These are phyloP conservation scores for Drosophila guanche DNA, from an alignment of 1,140 invertebrate genomes.

Conservation along the genomic window DNA sequence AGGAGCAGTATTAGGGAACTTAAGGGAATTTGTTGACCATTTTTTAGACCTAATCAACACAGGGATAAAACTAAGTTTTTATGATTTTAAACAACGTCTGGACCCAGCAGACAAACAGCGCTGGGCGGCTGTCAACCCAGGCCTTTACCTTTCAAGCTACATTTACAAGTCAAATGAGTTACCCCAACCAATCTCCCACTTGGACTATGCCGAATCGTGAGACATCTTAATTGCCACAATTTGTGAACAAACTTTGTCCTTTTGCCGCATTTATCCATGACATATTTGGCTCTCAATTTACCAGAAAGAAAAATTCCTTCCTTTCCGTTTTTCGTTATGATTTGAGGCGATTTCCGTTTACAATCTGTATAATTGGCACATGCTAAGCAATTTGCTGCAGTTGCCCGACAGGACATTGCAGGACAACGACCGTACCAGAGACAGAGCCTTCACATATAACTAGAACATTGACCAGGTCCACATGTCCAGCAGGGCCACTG, in stretches of 20 bases:
- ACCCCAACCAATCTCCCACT: neutral
- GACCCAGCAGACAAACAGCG: too few relatives aligned
- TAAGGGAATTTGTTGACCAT: too few relatives aligned
- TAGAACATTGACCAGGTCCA: constrained; percentile 25
- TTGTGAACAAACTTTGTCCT: constrained; percentile 21
- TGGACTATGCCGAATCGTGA: constrained; percentile 8
- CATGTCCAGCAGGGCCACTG: constrained; percentile 6
- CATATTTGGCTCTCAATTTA: constrained; percentile 15
- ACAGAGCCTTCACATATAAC: constrained; percentile 21
- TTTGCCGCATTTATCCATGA: constrained; percentile 28
- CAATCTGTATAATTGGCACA: constrained; percentile 58
- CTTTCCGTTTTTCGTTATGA: constrained; percentile 27
- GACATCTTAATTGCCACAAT: constrained; percentile 43
- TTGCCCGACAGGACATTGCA: constrained; percentile 26
- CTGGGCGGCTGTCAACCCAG: too few relatives aligned
- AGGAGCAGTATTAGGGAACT: too few relatives aligned
- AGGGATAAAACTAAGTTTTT: too few relatives aligned
- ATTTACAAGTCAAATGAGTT: constrained; percentile 23
- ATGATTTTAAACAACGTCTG: too few relatives aligned
- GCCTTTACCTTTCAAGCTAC: neutral
- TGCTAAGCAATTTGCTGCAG: constrained; percentile 53
- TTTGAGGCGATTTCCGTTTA: constrained; percentile 54
- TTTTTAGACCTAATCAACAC: too few relatives aligned
- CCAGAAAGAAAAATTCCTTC: constrained; percentile 12
- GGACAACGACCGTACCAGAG: constrained; percentile 41